Evolutionary conservation across 2,797 vertebrate species (phyloP), one percentile per base, ranked within the genome.

Genomic region (Anabas testudineus): DNA sequence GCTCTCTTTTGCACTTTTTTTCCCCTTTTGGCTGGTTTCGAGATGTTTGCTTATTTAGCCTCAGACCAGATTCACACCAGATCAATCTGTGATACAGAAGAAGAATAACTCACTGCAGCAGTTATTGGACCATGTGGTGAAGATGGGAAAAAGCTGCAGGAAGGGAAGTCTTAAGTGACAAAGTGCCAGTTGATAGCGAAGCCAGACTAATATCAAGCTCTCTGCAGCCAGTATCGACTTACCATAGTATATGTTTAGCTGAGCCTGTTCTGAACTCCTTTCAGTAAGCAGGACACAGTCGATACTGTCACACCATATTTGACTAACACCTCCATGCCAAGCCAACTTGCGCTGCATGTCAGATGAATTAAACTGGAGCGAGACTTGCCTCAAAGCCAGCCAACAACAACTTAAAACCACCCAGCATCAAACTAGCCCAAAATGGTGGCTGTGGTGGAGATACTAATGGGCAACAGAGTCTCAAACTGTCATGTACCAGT

Each of bases 201-300:
- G 74, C 84, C 83, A 84, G 76, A 87, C 89, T 82, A 90, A 91
- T 92, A 91, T 92, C 88, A 89, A 87, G 80, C 89, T 84, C 67
- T 91, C 87, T 88, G 84, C 84, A 88, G 86, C 86, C 58, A 3
- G 42, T 87, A 92, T 94, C 54, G 89, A 92, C 92, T 85, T 42
- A 59, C 86, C 80, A 82, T 91, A 91, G 93, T 91, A 71, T 89
- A 91, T 91, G 88, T 93, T 93, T 91, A 92, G 92, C 88, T 86
- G 89, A 90, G 91, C 87, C 83, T 84, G 80, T 91, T 92, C 83
- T 72, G 69, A 78, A 88, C 88, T 91, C 87, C 84, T 90, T 87
- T 92, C 85, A 86, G 89, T 89, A 91, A 92, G 90, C 88, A 87
- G 85, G 84, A 81, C 68, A 9, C 45, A 71, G 88, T 92, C 92